Evolutionary conservation across 2,888 invertebrate species (phyloP).

Genomic region (Drosophila greeni): DNA sequence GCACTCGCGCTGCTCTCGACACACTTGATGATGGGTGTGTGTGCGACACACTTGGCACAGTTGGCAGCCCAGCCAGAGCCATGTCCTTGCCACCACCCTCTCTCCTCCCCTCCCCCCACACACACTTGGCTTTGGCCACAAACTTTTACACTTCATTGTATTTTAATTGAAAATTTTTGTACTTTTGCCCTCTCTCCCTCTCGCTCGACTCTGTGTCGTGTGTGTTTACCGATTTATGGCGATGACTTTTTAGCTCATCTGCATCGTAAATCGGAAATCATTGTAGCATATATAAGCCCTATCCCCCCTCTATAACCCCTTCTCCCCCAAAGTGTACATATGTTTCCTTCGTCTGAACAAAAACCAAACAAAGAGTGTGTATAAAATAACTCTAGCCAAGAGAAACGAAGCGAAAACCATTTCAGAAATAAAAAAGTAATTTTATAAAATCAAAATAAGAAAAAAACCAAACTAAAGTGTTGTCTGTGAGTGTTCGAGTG

Average conservation of each 20-base stretch:
- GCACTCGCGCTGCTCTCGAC: conserved; percentile 47
- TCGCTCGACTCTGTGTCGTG: conserved; percentile 5
- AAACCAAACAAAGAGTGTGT: conserved; percentile 28
- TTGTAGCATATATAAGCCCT: conserved; percentile 17
- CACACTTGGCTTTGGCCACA: conserved; percentile 53
- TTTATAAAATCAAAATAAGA: conserved; percentile 21
- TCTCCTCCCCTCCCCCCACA: neutral
- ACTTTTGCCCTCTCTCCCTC: conserved; percentile 33
- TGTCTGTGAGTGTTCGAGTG: conserved; percentile 14
- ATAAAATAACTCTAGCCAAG: conserved; percentile 35
- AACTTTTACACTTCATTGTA: conserved; percentile 67
- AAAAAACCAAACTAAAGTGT: conserved; percentile 20
- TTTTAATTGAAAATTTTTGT: conserved; percentile 61
- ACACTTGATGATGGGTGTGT: conserved; percentile 23
- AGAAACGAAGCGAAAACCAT: conserved; percentile 9
- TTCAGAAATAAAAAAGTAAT: conserved; percentile 24
- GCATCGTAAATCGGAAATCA: conserved; percentile 38
- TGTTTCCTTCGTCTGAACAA: conserved; percentile 21
- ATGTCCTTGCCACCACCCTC: neutral
- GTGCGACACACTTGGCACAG: conserved; percentile 50
- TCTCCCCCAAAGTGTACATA: conserved; percentile 9
- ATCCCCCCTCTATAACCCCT: neutral
- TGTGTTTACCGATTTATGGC: conserved; percentile 54
- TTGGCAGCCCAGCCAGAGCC: conserved; percentile 24
- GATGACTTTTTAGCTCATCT: conserved; percentile 49